Evolutionary conservation across 2,888 invertebrate genomes (phyloP).

Genomic region (Maniola hyperantus): DNA sequence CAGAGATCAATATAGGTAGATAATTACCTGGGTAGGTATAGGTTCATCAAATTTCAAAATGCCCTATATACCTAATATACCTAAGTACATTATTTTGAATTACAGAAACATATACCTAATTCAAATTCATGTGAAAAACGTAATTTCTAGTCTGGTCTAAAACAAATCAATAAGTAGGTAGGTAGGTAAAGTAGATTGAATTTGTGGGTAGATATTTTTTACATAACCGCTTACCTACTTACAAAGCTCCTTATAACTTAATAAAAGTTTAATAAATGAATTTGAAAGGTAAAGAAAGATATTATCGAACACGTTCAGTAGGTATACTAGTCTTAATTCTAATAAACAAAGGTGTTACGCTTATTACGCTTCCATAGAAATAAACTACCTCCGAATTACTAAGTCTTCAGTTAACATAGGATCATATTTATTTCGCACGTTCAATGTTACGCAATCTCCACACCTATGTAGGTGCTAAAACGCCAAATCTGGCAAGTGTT

Average conservation of each 20-base stretch:
- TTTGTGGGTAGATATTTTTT: too few species aligned
- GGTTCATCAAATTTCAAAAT: background rate
- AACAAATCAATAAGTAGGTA: background rate
- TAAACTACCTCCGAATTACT: conserved; percentile 12
- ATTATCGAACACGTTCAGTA: background rate
- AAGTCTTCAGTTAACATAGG: conserved; percentile 16
- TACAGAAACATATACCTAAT: background rate
- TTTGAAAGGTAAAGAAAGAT: background rate
- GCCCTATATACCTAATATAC: background rate
- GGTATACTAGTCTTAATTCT: background rate
- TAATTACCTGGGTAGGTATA: too few species aligned
- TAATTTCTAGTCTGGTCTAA: background rate
- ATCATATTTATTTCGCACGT: conserved; percentile 19
- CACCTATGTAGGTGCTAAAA: conserved; percentile 45
- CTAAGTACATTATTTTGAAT: background rate
- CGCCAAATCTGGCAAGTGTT: conserved; percentile 48
- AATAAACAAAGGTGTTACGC: background rate
- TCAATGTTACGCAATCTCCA: conserved; percentile 59
- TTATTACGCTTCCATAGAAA: background rate
- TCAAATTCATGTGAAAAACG: background rate
- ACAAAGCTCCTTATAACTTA: too few species aligned
- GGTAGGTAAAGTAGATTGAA: too few species aligned
- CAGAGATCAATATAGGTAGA: background rate
- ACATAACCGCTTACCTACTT: too few species aligned
- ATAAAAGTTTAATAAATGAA: background rate